These are phyloP conservation scores for Lordiphosa fenestrarum DNA, from an alignment of 2,888 invertebrate genomes.

Conservation along the genomic window DNA sequence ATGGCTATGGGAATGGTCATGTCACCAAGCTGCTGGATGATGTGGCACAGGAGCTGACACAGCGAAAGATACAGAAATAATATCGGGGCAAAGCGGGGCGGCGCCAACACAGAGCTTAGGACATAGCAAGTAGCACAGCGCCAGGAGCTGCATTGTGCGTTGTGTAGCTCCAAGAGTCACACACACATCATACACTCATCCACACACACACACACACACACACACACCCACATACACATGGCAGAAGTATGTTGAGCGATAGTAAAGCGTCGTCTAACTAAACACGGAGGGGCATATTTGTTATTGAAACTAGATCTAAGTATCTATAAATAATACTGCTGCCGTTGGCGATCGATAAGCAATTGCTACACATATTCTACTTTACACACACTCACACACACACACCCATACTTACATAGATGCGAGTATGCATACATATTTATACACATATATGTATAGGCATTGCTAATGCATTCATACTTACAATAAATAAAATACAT, in stretches of 20 bases:
- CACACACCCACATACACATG: neutral
- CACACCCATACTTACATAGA: slow-evolving; percentile 13
- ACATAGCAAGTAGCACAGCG: slow-evolving; percentile 35
- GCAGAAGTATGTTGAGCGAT: slow-evolving; percentile 6
- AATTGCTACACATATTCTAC: slow-evolving; percentile 9
- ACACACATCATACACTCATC: slow-evolving; percentile 29
- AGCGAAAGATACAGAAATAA: slow-evolving; percentile 80
- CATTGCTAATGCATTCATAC: slow-evolving; percentile 39
- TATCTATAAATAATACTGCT: slow-evolving; percentile 7
- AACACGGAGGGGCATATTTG: slow-evolving; percentile 15
- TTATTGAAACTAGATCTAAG: slow-evolving; percentile 13
- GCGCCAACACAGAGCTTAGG: slow-evolving; percentile 61
- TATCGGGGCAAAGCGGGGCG: slow-evolving; percentile 69
- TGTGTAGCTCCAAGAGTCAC: slow-evolving; percentile 47
- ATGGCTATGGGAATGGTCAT: slow-evolving; percentile 65
- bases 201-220: neutral
- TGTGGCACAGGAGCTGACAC: slow-evolving; percentile 76
- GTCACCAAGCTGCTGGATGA: slow-evolving; percentile 65
- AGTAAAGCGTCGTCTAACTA: slow-evolving; percentile 4
- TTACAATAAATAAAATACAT: slow-evolving; percentile 38
- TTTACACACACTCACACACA: slow-evolving; percentile 6
- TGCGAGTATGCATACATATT: slow-evolving; percentile 28
- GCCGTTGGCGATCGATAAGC: slow-evolving; percentile 11
- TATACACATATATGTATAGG: slow-evolving; percentile 40
- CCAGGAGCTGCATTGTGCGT: slow-evolving; percentile 40